phyloP scores from a whole-genome alignment of 2,888 invertebrate genomes.

The Microctonus aethiopoides region DNA sequence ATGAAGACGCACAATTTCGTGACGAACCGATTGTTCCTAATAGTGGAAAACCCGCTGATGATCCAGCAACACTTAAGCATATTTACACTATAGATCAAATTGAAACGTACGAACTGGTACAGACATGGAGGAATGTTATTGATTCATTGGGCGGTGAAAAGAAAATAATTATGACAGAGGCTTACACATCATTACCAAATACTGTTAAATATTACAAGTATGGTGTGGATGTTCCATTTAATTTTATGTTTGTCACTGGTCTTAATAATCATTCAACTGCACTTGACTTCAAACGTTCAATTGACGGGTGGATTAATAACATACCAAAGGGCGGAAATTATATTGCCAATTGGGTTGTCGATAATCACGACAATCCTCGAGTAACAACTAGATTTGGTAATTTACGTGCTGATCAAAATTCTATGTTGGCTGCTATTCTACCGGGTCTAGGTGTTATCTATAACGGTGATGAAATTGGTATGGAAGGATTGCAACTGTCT shows the following conservation, averaged over 20 bases:
- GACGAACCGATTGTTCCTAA: constrained; percentile 57
- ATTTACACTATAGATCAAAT: constrained; percentile 60
- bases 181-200: constrained; percentile 69
- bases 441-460: constrained; percentile 76
- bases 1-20: constrained; percentile 49
- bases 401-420: constrained; percentile 69
- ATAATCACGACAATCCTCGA: constrained; percentile 70
- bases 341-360: constrained; percentile 80
- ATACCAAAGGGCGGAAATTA: constrained; percentile 68
- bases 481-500: constrained; percentile 74
- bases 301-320: constrained; percentile 72
- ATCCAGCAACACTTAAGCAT: constrained; percentile 61
- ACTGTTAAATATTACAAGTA: constrained; percentile 71
- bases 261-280: constrained; percentile 67
- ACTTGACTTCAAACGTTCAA: constrained; percentile 67
- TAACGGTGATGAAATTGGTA: constrained; percentile 88
- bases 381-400: constrained; percentile 67
- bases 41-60: constrained; percentile 43
- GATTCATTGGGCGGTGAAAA: constrained; percentile 69
- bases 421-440: constrained; percentile 73
- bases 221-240: constrained; percentile 72
- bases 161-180: constrained; percentile 73
- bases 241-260: constrained; percentile 72
- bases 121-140: constrained; percentile 71
- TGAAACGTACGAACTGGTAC: constrained; percentile 65